These are phyloP conservation scores for Pomacea canaliculata DNA, from an alignment of 2,888 invertebrate species.

Conservation along the genomic window DNA sequence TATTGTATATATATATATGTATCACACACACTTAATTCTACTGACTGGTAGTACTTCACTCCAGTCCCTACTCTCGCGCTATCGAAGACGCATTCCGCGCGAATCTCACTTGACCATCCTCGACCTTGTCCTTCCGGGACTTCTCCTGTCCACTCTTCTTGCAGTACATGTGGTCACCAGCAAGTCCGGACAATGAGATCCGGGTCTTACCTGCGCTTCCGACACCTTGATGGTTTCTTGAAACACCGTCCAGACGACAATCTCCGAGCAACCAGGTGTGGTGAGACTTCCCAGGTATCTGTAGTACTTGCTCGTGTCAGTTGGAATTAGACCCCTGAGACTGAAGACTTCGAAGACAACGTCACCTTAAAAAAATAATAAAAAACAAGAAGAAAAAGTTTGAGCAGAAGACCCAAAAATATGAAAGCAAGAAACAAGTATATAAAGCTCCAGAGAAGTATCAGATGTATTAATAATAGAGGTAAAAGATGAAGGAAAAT, in stretches of 20 bases:
- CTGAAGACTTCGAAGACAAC: background rate
- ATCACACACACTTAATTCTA: background rate
- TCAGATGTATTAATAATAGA: too few relatives aligned
- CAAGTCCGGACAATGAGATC: background rate
- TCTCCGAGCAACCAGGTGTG: constrained; percentile 32
- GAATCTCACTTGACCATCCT: too few relatives aligned
- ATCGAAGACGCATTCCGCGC: too few relatives aligned
- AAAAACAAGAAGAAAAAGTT: too few relatives aligned
- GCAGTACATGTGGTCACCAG: background rate
- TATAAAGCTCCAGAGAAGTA: too few relatives aligned
- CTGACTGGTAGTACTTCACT: background rate
- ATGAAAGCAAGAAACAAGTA: too few relatives aligned
- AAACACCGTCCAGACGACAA: constrained; percentile 56
- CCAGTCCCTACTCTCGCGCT: background rate
- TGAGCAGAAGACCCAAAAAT: too few relatives aligned
- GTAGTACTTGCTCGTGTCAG: constrained; percentile 41
- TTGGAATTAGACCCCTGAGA: background rate
- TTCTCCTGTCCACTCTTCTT: too few relatives aligned
- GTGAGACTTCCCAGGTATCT: constrained; percentile 51
- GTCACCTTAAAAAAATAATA: too few relatives aligned
- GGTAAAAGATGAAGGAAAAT: too few relatives aligned
- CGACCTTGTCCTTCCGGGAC: background rate
- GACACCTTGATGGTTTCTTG: background rate
- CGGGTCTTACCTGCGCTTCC: background rate
- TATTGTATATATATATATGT: background rate